Evolutionary conservation across 2,113 vertebrate species (phyloP), one percentile per base, ranked within the genome.

Genomic region (Solea senegalensis): DNA sequence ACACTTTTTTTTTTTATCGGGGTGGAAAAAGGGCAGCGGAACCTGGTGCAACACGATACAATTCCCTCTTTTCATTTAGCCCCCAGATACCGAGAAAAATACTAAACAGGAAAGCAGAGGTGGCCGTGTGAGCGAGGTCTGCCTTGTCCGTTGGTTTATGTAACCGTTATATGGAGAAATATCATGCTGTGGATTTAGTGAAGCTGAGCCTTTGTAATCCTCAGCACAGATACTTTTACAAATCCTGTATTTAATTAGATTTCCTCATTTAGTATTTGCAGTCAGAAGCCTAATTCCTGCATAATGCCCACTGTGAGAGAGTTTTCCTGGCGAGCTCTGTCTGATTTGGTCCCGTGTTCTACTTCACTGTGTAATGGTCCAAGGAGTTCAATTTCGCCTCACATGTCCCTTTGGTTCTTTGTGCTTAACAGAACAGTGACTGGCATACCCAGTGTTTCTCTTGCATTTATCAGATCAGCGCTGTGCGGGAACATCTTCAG

Each of bases 201-300:
- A 69, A 54, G 70, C 77, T 85, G 74, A 89, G 80, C 80, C 86
- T 81, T 84, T 84, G 86, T 92, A 92, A 92, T 92, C 90, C 89
- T 78, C 76, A 34, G 73, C 81, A 68, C 78, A 80, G 87, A 90
- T 90, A 89, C 91, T 87, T 90, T 88, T 87, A 87, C 90, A 91
- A 91, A 91, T 89, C 85, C 88, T 79, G 68, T 83, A 86, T 91
- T 92, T 92, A 92, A 91, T 92, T 90, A 85, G 86, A 90, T 90
- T 89, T 90, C 69, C 82, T 67, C 77, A 79, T 91, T 89, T 88
- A 90, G 84, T 84, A 65, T 90, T 90, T 86, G 84, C 79, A 82
- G 81, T 76, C 62, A 74, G 68, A 81, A 75, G 72, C 78, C 83
- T 89, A 89, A 91, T 88, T 91, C 88, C 81, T 60, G 62, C 81